A percentile compares a stretch with the other conserved stretches of the same genome.
These are phyloP conservation scores for Diarsia dahlii DNA, from an alignment of 2,888 invertebrate species.

Conservation along the genomic window DNA sequence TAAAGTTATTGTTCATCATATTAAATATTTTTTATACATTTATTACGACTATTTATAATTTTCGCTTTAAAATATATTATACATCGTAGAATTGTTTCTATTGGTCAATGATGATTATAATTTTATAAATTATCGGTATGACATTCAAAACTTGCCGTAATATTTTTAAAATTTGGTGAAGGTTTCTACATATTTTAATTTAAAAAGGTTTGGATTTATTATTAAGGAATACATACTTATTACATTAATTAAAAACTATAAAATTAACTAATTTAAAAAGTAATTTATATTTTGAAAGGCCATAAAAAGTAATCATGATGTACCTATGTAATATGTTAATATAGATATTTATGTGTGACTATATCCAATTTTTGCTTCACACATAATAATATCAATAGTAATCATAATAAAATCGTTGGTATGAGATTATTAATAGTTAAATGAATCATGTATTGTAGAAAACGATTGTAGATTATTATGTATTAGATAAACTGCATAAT, in stretches of 20 bases:
- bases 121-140: slow-evolving; percentile 43
- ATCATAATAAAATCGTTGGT: slow-evolving; percentile 34
- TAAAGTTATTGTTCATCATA: slow-evolving; percentile 76
- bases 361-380: slow-evolving; percentile 31
- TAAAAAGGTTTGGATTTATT: too few species aligned
- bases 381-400: slow-evolving; percentile 36
- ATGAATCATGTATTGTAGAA: slow-evolving; percentile 38
- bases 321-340: slow-evolving; percentile 56
- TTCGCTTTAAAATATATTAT: slow-evolving; percentile 62
- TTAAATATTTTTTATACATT: slow-evolving; percentile 71
- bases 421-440: slow-evolving; percentile 39
- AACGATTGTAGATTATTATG: slow-evolving; percentile 37
- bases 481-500: slow-evolving; percentile 54
- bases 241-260: too few species aligned
- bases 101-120: slow-evolving; percentile 57
- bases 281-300: slow-evolving; percentile 32
- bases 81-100: slow-evolving; percentile 67
- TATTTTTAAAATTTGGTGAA: slow-evolving; percentile 46
- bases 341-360: slow-evolving; percentile 48
- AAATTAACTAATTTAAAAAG: slow-evolving; percentile 39
- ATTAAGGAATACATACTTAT: too few species aligned
- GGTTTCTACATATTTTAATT: slow-evolving; percentile 44
- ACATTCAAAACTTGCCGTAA: slow-evolving; percentile 47
- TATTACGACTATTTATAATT: slow-evolving; percentile 63
- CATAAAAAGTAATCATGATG: slow-evolving; percentile 42